These are phyloP conservation scores for Cheumatopsyche charites DNA, from an alignment of 1,140 invertebrate genomes.

Conservation along the genomic window DNA sequence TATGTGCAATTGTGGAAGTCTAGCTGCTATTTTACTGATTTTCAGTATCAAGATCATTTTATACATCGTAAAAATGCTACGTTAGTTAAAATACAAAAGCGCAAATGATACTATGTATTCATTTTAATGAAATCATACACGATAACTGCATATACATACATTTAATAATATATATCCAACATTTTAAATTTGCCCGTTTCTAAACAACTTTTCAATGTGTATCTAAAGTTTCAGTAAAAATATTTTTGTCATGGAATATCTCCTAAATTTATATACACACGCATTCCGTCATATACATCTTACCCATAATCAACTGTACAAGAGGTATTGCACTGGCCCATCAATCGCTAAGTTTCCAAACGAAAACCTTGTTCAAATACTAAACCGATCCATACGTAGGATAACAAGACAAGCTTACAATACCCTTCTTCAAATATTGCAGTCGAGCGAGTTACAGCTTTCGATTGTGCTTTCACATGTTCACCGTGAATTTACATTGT, in stretches of 20 bases:
- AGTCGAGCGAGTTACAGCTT: neutral
- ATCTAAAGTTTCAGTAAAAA: conserved; percentile 21
- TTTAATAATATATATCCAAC: conserved; percentile 20
- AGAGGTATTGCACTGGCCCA: conserved; percentile 21
- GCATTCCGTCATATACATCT: neutral
- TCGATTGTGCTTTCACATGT: conserved; percentile 14
- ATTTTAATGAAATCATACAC: neutral
- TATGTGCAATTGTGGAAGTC: conserved; percentile 9
- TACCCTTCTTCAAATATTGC: neutral
- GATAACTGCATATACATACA: neutral
- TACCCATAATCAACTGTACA: neutral
- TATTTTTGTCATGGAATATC: conserved; percentile 31
- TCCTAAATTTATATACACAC: conserved; percentile 8
- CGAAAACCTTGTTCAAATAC: neutral
- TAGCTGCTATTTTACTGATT: conserved; percentile 8
- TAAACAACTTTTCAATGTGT: neutral
- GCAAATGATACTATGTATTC: neutral
- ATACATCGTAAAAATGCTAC: conserved; percentile 15
- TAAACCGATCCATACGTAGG: neutral
- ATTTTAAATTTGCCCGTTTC: neutral
- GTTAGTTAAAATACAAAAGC: neutral
- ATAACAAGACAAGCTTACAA: conserved; percentile 18
- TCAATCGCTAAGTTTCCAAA: neutral
- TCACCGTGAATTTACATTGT: neutral
- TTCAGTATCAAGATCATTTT: conserved; percentile 1